These are phyloP conservation scores for Prionailurus viverrinus DNA, from an alignment of 2,113 vertebrate species.

Conservation along the genomic window DNA sequence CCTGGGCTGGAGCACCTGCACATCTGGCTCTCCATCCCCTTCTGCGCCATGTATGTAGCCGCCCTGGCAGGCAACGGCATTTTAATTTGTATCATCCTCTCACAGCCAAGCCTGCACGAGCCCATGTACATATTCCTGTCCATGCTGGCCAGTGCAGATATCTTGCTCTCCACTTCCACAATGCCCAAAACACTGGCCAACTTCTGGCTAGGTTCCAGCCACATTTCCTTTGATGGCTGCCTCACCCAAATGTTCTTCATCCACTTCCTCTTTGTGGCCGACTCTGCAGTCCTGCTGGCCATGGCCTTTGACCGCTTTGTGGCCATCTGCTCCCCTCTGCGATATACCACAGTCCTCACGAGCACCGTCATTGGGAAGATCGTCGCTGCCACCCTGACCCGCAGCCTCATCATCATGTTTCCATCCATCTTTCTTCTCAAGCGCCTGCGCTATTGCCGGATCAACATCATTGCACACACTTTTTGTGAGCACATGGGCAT, in stretches of 20 bases:
- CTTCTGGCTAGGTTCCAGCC: slow-evolving; percentile 75
- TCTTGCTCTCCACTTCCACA: slow-evolving; percentile 73
- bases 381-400: neutral
- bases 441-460: slow-evolving; percentile 57
- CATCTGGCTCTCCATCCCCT: slow-evolving; percentile 73
- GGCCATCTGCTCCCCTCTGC: slow-evolving; percentile 67
- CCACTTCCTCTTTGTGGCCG: slow-evolving; percentile 74
- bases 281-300: slow-evolving; percentile 77
- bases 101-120: slow-evolving; percentile 64
- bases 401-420: slow-evolving; percentile 62
- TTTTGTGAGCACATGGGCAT: slow-evolving; percentile 79
- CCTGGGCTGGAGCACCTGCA: slow-evolving; percentile 77
- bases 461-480: slow-evolving; percentile 59
- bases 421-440: slow-evolving; percentile 69
- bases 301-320: slow-evolving; percentile 78
- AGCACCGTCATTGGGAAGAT: slow-evolving; percentile 53
- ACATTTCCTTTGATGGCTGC: slow-evolving; percentile 79
- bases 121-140: slow-evolving; percentile 78
- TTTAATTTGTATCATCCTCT: slow-evolving; percentile 57
- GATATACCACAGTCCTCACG: slow-evolving; percentile 53
- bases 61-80: slow-evolving; percentile 27
- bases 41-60: slow-evolving; percentile 63
- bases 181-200: slow-evolving; percentile 80
- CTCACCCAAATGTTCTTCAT: slow-evolving; percentile 83
- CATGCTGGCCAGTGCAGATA: slow-evolving; percentile 63